Conservation (phyloP, 2,797 vertebrate species). For the Pantherophis alleghaniensis region DNA sequence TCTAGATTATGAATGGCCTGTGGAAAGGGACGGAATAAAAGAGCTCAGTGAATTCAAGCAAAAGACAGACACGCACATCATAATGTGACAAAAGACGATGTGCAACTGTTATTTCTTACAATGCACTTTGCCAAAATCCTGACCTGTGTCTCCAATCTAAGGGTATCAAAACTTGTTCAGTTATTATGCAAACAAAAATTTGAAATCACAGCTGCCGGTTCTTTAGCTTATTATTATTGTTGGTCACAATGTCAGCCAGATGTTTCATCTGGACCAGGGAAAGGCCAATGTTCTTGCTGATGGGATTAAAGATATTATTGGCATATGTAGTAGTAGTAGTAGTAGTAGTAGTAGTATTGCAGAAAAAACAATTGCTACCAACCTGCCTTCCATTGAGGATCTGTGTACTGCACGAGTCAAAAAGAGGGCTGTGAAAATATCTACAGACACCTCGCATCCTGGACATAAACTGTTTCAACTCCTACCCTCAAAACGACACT, state of each 20-base stretch:
- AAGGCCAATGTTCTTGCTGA: background rate
- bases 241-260: background rate
- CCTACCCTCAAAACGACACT: too few relatives aligned
- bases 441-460: too few relatives aligned
- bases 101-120: background rate
- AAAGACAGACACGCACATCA: too few relatives aligned
- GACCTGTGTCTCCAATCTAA: background rate
- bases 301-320: background rate
- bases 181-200: background rate
- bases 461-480: too few relatives aligned
- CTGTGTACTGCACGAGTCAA: too few relatives aligned
- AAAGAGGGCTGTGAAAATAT: too few relatives aligned
- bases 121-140: too few relatives aligned
- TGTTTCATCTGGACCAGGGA: background rate
- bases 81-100: background rate
- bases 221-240: background rate
- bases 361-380: too few relatives aligned
- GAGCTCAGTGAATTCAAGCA: background rate
- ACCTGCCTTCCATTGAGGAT: too few relatives aligned
- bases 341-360: background rate
- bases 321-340: background rate
- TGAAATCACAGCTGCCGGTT: background rate
- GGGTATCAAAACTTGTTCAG: background rate
- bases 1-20: constrained; percentile 37
- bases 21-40: constrained; percentile 35